Evolutionary conservation across 35 echinoderm and acorn worm species (phyloP).

Genomic region (Apostichopus japonicus): DNA sequence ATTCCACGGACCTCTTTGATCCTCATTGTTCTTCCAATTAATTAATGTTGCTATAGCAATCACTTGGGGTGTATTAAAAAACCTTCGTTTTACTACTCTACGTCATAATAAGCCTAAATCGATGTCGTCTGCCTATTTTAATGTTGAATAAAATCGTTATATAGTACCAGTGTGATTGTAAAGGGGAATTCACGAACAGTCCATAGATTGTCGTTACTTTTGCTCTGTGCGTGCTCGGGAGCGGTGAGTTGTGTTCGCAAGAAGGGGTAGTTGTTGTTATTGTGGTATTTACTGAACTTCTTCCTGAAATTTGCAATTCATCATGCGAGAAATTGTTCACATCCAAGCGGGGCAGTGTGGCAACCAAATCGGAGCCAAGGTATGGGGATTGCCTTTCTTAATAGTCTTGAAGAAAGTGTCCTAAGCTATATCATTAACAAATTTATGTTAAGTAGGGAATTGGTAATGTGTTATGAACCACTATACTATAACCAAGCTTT

Average conservation of each 20-base stretch:
- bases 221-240: background rate
- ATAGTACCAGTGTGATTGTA: background rate
- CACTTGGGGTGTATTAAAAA: background rate
- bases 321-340: constrained; percentile 96
- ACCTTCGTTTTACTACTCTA: background rate
- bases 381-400: constrained; percentile 18
- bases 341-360: constrained; percentile 96
- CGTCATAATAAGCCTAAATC: background rate
- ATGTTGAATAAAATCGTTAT: background rate
- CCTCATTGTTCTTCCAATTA: constrained; percentile 13
- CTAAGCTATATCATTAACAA: background rate
- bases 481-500: background rate
- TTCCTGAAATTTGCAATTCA: constrained; percentile 15
- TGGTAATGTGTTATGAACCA: constrained; percentile 19
- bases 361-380: constrained; percentile 98
- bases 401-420: background rate
- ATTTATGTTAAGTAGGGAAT: background rate
- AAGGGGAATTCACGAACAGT: background rate
- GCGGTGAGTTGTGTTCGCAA: background rate
- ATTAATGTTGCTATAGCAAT: background rate
- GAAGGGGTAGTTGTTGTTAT: background rate
- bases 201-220: background rate
- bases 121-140: background rate
- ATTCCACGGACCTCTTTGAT: background rate
- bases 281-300: background rate